Evolutionary conservation across 2,113 vertebrate genomes (phyloP), one percentile per base, ranked within the genome.

Genomic region (Siniperca chuatsi): DNA sequence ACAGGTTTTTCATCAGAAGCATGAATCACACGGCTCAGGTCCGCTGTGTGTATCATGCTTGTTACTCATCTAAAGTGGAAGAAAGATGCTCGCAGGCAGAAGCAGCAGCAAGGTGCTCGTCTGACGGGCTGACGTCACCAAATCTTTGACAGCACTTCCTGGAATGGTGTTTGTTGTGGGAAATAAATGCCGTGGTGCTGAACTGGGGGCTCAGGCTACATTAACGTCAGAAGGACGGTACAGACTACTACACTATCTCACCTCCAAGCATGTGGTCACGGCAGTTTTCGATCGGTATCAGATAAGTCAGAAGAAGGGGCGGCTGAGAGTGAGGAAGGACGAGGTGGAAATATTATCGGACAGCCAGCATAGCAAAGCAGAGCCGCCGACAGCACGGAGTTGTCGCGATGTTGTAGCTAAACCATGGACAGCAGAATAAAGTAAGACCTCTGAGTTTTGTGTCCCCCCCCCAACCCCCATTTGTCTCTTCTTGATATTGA

Each of bases 341-440:
- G 78, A 64, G 79, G 62, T 64, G 85, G 60, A 83, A 40, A 75
- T 82, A 72, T 37, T 64, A 58, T 48, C 85, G 77, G 83, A 85
- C 82, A 85, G 85, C 67, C 76, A 50, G 75, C 83, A 73, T 67
- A 92, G 84, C 79, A 78, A 40, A 89, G 75, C 80, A 80, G 61
- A 87, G 76, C 91, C 79, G 90, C 93, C 82, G 92, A 92, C 87
- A 88, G 93, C 88, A 75, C 84, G 60, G 91, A 93, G 89, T 94
- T 87, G 95, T 92, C 95, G 97, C 95, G 95, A 98, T 97, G 97
- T 90, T 92, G 93, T 96, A 93, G 86, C 91, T 29, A 94, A 87
- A 95, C 92, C 95, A 98, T 97, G 97, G 97, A 97, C 95, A 94
- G 96, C 96, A 96, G 97, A 93, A 95, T 96, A 95, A 97, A 96